Evolutionary conservation across 2,888 invertebrate genomes (phyloP).

Genomic region (Lithophane leautieri): DNA sequence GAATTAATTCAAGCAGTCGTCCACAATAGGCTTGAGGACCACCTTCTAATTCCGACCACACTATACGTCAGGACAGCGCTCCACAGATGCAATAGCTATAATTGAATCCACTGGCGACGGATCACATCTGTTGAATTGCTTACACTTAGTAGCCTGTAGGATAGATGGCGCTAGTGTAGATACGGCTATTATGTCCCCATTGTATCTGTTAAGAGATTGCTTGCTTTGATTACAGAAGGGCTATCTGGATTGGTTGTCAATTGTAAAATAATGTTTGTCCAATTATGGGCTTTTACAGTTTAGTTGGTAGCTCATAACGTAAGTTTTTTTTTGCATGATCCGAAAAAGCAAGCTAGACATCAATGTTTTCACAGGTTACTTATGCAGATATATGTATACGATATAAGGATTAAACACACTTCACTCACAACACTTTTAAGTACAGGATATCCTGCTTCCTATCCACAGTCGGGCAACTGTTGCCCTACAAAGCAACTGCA

Average conservation of each 20-base stretch:
- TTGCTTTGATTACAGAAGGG: conserved; percentile 22
- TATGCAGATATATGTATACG: not conserved
- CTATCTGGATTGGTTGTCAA: not conserved
- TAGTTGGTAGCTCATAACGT: not conserved
- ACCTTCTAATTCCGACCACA: conserved; percentile 27
- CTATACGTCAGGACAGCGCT: conserved; percentile 18
- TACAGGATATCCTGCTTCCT: conserved; percentile 18
- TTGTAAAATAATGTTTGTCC: not conserved
- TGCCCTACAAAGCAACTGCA: conserved; percentile 20
- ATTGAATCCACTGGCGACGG: conserved; percentile 66
- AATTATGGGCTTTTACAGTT: not conserved
- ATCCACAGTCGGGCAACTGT: conserved; percentile 22
- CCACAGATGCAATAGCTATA: conserved; percentile 55
- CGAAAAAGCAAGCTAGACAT: not conserved
- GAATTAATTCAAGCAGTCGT: conserved; percentile 1
- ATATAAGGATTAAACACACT: not conserved
- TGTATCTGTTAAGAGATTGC: conserved; percentile 25
- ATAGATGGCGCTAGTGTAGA: conserved; percentile 20
- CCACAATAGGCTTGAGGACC: conserved; percentile 20
- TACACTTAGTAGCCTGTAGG: conserved; percentile 54
- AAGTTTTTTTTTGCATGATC: not conserved
- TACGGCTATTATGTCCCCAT: conserved; percentile 44
- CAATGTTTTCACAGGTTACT: not conserved
- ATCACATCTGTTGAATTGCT: conserved; percentile 58
- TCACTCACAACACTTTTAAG: not conserved